Evolutionary conservation across 2,113 vertebrate species (phyloP).

Genomic region (Lathamus discolor): DNA sequence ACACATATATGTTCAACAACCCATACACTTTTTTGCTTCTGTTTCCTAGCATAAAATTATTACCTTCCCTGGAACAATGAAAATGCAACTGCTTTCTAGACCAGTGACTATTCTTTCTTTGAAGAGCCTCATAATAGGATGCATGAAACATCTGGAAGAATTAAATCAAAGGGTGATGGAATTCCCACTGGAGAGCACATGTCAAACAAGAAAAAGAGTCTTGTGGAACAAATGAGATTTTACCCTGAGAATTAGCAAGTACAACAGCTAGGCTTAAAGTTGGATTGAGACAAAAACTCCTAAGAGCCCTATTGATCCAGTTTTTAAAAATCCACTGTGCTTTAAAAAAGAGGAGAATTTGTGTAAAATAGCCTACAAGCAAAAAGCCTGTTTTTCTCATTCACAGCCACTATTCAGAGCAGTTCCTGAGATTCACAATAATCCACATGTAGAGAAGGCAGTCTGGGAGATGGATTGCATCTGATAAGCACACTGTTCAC

Average conservation of each 20-base stretch:
- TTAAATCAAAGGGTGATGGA: slow-evolving; percentile 71
- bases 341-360: background rate
- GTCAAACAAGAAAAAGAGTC: slow-evolving; percentile 66
- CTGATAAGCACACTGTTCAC: background rate
- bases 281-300: slow-evolving; percentile 53
- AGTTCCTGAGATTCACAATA: background rate
- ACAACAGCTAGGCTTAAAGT: slow-evolving; percentile 34
- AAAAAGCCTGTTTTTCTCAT: slow-evolving; percentile 27
- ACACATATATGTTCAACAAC: slow-evolving; percentile 42
- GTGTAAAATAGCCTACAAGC: background rate
- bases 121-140: slow-evolving; percentile 64
- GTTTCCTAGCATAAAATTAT: slow-evolving; percentile 59
- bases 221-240: slow-evolving; percentile 69
- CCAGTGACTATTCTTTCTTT: slow-evolving; percentile 51
- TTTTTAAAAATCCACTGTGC: background rate
- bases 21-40: slow-evolving; percentile 46
- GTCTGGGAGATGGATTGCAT: background rate
- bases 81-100: slow-evolving; percentile 50
- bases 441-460: background rate
- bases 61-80: slow-evolving; percentile 53
- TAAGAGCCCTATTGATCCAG: slow-evolving; percentile 31
- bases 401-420: background rate
- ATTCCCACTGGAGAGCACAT: slow-evolving; percentile 65
- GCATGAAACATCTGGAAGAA: slow-evolving; percentile 74
- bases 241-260: slow-evolving; percentile 63